A percentile compares a stretch with the other conserved stretches of the same genome.
Evolutionary conservation across 2,113 vertebrate species (phyloP).

Genomic region (Varanus salvator): DNA sequence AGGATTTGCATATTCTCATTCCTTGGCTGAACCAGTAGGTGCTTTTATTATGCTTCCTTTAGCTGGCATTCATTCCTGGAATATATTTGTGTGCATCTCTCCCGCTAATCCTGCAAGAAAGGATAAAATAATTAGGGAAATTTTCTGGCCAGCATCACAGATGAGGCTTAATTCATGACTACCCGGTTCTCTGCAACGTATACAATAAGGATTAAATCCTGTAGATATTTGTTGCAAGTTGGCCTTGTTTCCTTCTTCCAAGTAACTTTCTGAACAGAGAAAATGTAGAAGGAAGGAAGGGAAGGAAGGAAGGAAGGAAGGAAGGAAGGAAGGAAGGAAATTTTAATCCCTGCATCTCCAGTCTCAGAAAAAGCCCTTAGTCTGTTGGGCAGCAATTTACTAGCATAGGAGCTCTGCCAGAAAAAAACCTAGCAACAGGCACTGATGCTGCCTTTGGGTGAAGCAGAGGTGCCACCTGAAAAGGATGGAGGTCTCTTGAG

Average conservation of each 20-base stretch:
- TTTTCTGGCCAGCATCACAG: conserved; percentile 31
- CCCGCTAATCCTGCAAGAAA: not conserved
- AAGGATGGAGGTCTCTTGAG: not conserved
- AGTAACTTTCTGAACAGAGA: not conserved
- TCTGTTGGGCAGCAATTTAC: not conserved
- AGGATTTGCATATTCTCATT: not conserved
- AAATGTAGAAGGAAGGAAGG: no score
- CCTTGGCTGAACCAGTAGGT: not conserved
- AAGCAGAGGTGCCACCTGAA: not conserved
- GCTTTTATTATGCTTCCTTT: not conserved
- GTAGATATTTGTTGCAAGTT: not conserved
- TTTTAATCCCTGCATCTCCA: not conserved
- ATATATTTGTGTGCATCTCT: conserved; percentile 19
- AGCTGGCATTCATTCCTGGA: not conserved
- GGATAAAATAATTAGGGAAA: not conserved
- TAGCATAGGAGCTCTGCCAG: not conserved
- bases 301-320: no score
- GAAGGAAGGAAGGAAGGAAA: not conserved
- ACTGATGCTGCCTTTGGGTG: not conserved
- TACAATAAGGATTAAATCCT: not conserved
- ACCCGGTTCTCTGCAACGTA: conserved; percentile 24
- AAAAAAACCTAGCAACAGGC: not conserved
- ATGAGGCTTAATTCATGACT: conserved; percentile 9
- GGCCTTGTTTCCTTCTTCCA: conserved; percentile 21
- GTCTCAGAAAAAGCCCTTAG: not conserved